These are phyloP conservation scores for Hippocampus mohnikei DNA, from an alignment of 2,113 vertebrate genomes.

Conservation along the genomic window DNA sequence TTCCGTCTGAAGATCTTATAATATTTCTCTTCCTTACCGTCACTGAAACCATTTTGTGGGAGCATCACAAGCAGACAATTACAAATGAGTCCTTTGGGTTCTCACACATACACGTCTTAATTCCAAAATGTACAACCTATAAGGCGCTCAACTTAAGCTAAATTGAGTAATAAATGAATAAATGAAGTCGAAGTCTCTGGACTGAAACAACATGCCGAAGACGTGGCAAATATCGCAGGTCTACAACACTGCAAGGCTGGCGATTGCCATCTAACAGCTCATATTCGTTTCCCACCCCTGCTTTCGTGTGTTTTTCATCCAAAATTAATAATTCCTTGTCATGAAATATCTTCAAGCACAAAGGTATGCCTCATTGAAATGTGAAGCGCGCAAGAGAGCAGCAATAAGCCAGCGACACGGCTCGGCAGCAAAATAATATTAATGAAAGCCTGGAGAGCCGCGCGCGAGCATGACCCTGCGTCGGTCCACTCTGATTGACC, in stretches of 20 bases:
- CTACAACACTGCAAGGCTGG: not conserved
- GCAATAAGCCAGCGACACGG: constrained; percentile 15
- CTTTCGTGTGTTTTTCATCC: constrained; percentile 30
- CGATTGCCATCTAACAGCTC: constrained; percentile 7
- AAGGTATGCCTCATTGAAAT: constrained; percentile 29
- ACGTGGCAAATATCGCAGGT: constrained; percentile 5
- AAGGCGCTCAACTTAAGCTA: not conserved
- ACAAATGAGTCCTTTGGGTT: too few species aligned
- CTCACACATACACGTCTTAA: not conserved
- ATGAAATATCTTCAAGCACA: constrained; percentile 14
- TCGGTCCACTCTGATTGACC: constrained; percentile 37
- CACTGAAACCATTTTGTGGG: too few species aligned
- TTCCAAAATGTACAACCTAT: not conserved
- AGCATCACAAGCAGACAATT: not conserved
- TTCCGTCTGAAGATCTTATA: too few species aligned
- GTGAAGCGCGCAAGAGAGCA: constrained; percentile 19
- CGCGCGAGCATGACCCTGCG: constrained; percentile 14
- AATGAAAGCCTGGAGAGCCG: constrained; percentile 39
- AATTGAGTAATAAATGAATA: not conserved
- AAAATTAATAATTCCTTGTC: constrained; percentile 29
- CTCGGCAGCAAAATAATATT: constrained; percentile 32
- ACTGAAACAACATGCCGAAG: not conserved
- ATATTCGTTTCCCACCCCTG: constrained; percentile 19
- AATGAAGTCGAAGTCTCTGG: not conserved
- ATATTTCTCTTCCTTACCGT: too few species aligned